Evolutionary conservation across 2,113 vertebrate genomes (phyloP).

Genomic region (Egretta garzetta): DNA sequence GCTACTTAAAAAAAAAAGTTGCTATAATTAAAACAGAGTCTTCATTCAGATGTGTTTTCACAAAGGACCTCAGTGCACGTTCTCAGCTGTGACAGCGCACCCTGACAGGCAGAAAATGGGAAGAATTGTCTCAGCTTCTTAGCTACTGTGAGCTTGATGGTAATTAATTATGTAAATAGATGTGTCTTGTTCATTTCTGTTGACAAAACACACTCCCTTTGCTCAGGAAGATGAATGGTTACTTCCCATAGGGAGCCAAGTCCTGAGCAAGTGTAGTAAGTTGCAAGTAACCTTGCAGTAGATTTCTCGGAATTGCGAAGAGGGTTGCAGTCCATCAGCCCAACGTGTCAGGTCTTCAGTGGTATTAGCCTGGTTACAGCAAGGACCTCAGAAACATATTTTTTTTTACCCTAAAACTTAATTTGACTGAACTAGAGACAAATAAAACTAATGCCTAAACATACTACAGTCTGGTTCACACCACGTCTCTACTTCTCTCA

Average conservation of each 20-base stretch:
- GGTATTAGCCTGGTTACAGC: background rate
- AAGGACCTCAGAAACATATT: background rate
- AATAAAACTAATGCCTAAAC: background rate
- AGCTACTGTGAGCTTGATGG: background rate
- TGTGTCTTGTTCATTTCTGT: background rate
- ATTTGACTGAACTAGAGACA: background rate
- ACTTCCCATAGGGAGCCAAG: background rate
- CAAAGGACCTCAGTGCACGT: background rate
- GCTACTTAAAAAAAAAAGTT: background rate
- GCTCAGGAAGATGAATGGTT: background rate
- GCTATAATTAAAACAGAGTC: constrained; percentile 27
- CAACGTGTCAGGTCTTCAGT: background rate
- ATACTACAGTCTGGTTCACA: background rate
- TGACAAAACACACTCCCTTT: background rate
- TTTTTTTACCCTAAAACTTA: background rate
- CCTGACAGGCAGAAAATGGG: constrained; percentile 46
- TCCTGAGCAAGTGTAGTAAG: background rate
- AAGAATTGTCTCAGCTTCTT: constrained; percentile 24
- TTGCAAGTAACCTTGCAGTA: background rate
- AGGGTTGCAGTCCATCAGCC: background rate
- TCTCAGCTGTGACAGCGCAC: background rate
- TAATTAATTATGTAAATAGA: constrained; percentile 47
- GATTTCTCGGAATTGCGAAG: background rate
- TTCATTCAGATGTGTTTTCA: constrained; percentile 1
- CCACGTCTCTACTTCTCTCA: background rate